Conservation (phyloP, 2,888 invertebrate species). For the Eupithecia exiguata region DNA sequence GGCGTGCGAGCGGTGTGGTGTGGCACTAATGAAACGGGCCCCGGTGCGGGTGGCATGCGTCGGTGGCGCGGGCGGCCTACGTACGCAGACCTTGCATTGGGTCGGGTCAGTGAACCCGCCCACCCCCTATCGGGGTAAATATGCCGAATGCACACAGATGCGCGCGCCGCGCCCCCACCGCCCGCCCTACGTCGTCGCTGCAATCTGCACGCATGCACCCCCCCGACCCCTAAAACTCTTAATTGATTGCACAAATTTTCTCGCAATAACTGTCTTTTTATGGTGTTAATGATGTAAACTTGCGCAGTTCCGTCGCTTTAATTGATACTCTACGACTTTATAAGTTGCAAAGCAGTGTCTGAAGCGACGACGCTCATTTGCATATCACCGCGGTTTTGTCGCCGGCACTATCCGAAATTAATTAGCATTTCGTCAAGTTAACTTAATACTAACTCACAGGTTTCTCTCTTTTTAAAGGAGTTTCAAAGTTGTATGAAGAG, state of each 20-base stretch:
- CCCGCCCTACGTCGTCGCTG: conserved; percentile 67
- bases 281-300: conserved; percentile 82
- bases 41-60: conserved; percentile 50
- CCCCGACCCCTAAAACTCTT: conserved; percentile 79
- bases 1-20: conserved; percentile 69
- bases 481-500: background rate
- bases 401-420: conserved; percentile 69
- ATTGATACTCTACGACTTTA: conserved; percentile 71
- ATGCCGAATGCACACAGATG: conserved; percentile 84
- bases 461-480: conserved; percentile 35
- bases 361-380: conserved; percentile 60
- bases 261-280: conserved; percentile 84
- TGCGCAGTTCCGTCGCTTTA: conserved; percentile 76
- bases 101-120: conserved; percentile 82
- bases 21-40: conserved; percentile 76
- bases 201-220: conserved; percentile 75
- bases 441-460: conserved; percentile 50
- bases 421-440: conserved; percentile 61
- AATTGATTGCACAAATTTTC: conserved; percentile 84
- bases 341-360: conserved; percentile 63
- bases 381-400: conserved; percentile 62
- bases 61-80: conserved; percentile 75
- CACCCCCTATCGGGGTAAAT: conserved; percentile 83
- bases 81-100: conserved; percentile 82
- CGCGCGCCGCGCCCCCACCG: conserved; percentile 74